These are phyloP conservation scores for Lota lota DNA, from an alignment of 2,113 vertebrate genomes.

Conservation along the genomic window DNA sequence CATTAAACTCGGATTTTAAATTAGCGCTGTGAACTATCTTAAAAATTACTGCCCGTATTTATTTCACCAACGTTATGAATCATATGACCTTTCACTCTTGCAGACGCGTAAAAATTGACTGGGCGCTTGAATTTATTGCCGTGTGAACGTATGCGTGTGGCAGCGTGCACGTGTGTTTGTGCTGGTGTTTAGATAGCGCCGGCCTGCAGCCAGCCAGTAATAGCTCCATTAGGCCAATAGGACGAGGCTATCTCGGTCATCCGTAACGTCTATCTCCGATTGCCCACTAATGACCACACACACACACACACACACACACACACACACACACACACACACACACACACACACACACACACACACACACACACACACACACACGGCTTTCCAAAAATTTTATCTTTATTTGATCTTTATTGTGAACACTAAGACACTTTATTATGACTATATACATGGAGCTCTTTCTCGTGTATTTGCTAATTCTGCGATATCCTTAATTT, in stretches of 20 bases:
- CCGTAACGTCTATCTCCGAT: slow-evolving; percentile 55
- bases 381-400: too few relatives aligned
- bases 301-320: slow-evolving; percentile 9
- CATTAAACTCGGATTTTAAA: too few relatives aligned
- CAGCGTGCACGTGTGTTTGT: slow-evolving; percentile 4
- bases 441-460: too few relatives aligned
- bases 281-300: not conserved
- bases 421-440: too few relatives aligned
- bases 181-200: slow-evolving; percentile 55
- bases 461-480: too few relatives aligned
- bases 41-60: too few relatives aligned
- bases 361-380: slow-evolving; percentile 7
- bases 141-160: not conserved
- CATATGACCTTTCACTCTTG: too few relatives aligned
- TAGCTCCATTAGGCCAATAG: slow-evolving; percentile 70
- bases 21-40: too few relatives aligned
- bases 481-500: too few relatives aligned
- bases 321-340: not conserved
- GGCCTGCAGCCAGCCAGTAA: slow-evolving; percentile 58
- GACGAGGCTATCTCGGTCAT: slow-evolving; percentile 55
- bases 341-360: slow-evolving; percentile 3
- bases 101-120: too few relatives aligned
- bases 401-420: too few relatives aligned
- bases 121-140: not conserved
- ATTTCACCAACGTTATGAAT: too few relatives aligned